Evolutionary conservation across 2,888 invertebrate species (phyloP), one percentile per base, ranked within the genome.

Genomic region (Mimumesa dahlbomi): DNA sequence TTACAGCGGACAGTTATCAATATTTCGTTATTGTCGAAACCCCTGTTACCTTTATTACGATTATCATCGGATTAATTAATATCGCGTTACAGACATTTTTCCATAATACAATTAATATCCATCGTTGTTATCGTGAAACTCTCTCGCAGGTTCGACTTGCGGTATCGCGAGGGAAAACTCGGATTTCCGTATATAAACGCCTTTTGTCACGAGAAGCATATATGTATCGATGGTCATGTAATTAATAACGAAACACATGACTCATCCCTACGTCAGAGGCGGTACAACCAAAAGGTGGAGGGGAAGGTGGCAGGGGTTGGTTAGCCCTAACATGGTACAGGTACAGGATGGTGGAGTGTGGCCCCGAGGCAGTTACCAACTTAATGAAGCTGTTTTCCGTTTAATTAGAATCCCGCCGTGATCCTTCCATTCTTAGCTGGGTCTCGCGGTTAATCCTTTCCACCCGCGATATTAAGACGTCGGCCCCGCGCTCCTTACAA

Each of bases 371-470:
- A 78, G 83, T 85, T 83, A 77, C 79, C 70, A 82, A 84, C 84
- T 86, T 87, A 88, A 88, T 82, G 84, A 87, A 88, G 87, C 84
- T 86, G 86, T 87, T 87, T 87, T 85, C 85, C 85, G 84, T 87
- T 88, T 88, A 88, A 88, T 88, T 88, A 88, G 87, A 88, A 88
- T 87, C 82, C 85, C 73, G 78, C 77, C 80, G 79, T 84, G 85
- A 87, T 88, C 85, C 84, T 78, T 72, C 84, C 72, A 85, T 87
- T 85, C 84, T 84, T 81, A 79, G 80, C 67, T 67, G 76, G 80
- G 82, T 81, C 80, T 64, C 75, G 69, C 65, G 71, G 74, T 82
- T 85, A 85, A 85, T 85, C 85, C 83, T 84, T 71, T 76, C 64
- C 70, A 73, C 49, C 75, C 76, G 77, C 80, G 81, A 85, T 87